Evolutionary conservation across 2,113 vertebrate genomes (phyloP).

Genomic region (Sialia sialis): DNA sequence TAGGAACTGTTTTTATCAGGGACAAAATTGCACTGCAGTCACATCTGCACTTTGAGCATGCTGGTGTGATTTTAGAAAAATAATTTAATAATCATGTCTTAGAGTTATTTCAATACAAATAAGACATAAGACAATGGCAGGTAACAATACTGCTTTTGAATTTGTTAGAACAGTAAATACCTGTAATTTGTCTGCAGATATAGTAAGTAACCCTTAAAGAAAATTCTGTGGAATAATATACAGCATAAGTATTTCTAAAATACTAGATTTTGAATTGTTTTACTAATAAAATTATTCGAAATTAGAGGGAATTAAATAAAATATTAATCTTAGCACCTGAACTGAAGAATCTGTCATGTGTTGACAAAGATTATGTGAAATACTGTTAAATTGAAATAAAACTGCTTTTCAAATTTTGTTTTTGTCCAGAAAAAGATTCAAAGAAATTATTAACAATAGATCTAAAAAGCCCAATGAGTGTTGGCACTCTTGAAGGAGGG

Average conservation of each 20-base stretch:
- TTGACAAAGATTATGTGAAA: neutral
- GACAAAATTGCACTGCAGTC: neutral
- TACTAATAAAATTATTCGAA: neutral
- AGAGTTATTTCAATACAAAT: neutral
- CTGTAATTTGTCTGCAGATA: neutral
- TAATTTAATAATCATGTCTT: neutral
- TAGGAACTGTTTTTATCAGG: neutral
- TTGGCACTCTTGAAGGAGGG: constrained; percentile 77
- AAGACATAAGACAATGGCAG: neutral
- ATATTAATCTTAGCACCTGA: neutral
- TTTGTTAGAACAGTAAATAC: neutral
- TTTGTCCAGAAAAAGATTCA: constrained; percentile 74
- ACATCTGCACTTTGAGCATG: neutral
- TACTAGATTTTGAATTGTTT: neutral
- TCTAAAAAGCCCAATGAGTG: constrained; percentile 72
- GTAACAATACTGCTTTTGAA: neutral
- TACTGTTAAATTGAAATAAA: neutral
- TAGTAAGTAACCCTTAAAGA: neutral
- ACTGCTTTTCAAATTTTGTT: neutral
- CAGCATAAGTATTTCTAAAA: neutral
- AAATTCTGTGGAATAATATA: neutral
- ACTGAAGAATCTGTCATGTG: neutral
- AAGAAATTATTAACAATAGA: constrained; percentile 78
- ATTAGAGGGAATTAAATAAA: neutral
- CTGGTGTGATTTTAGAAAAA: neutral